Evolutionary conservation across 2,797 vertebrate genomes (phyloP), one percentile per base, ranked within the genome.

Genomic region (Cynopterus sphinx): DNA sequence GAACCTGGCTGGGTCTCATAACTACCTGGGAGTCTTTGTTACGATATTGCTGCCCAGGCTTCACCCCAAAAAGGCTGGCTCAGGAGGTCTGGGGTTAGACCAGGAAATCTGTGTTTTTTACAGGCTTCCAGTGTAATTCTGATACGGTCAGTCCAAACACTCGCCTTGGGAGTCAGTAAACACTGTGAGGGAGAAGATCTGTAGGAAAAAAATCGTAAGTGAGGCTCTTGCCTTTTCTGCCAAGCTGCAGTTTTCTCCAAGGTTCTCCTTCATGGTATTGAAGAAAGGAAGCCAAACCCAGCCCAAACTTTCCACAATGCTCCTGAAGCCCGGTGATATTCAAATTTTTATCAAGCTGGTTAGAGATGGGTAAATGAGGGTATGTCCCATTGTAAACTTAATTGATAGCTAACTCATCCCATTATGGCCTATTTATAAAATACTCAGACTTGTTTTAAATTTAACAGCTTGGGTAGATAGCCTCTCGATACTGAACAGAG

Each of bases 51-150:
- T 59, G n/a, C 70, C 70, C 36, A n/a, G 11, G 15, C 59, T 79
- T 63, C 31, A 24, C 13, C 31, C 55, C 26, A 79, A 31, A 90
- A 93, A 85, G 6, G 9, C 33, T 49, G 12, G n/a, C 65, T 82
- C 61, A 39, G 19, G 11, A 74, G 49, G 26, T 46, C 92, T 93
- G 46, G 70, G 49, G 26, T 39, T 12, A 21, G 39, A 36, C 65
- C 71, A 90, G 79, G 59, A 15, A 94, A 92, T 82, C 6, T 0
- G 49, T 93, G 70, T 21, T 90, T 90, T 91, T 78, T 68, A 87
- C 75, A 95, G 90, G 71, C n/a, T 84, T 51, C 87, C 63, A 82
- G 63, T 92, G 75, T 86, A 77, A 90, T 73, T 96, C 81, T 91
- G 71, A 89, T 39, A 49, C 3, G 74, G 73, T 59, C 77, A 28